Evolutionary conservation across 2,888 invertebrate species (phyloP), one percentile per base, ranked within the genome.

Genomic region (Masnerella sp.): DNA sequence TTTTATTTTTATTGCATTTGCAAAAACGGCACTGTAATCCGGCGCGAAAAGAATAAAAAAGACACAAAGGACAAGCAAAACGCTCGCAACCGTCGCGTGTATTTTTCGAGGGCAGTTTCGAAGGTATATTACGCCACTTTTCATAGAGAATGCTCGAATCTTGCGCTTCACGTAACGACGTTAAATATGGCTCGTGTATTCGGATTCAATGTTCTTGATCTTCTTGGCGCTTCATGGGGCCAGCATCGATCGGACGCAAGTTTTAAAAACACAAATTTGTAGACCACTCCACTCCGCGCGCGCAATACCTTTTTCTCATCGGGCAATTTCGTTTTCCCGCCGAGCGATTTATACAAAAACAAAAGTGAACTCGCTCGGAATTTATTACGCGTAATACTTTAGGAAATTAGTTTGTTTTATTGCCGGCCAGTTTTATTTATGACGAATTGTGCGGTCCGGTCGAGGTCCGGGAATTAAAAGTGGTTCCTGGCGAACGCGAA

Each of bases 321-420:
- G 4, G 15, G 11, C 11, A 47, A 14, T 38, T 36, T 36, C 14
- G 7, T 38, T 15, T 14, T n/a, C n/a, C n/a, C n/a, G n/a, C n/a
- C n/a, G 14, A 0, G 8, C 61, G 14, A 45, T 61, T 61, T 43
- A 14, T 5, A 52, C 34, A 51, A 56, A 59, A 58, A 67, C 43
- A 43, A 52, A 59, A 47, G 28, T 25, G 34, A 17, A 49, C 25
- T 56, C 15, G 30, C 22, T 15, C 11, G 30, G 2, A 61, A 61
- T 52, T 58, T 51, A 68, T 43, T 18, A 12, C 49, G 15, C 20
- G 42, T 12, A 25, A 51, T 68, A 51, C 40, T 58, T 49, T n/a
- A 18, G 38, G 43, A 45, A 69, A 69, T 59, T 36, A 52, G 49
- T 54, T 69, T 68, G 51, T 59, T 61, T 69, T 61, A 69, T 61